Conservation (phyloP, 1,140 invertebrate genomes). For the Drosophila setifemur region DNA sequence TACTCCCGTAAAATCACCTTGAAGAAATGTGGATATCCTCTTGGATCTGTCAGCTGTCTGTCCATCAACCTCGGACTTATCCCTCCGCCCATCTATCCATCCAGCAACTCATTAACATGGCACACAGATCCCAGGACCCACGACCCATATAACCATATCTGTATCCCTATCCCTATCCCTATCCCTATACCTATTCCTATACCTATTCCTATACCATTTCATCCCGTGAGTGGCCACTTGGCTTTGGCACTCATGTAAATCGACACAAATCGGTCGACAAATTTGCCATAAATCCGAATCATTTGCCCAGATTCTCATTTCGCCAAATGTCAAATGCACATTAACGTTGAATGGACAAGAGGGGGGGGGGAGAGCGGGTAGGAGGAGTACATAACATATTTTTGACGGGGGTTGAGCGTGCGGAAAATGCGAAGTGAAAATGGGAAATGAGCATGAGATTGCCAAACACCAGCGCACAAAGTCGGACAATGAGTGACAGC, state of each 20-base stretch:
- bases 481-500: slow-evolving; percentile 28
- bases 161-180: not conserved
- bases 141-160: too few species aligned
- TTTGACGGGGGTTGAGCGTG: slow-evolving; percentile 58
- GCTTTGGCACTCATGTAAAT: slow-evolving; percentile 78
- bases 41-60: not conserved
- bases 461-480: slow-evolving; percentile 37
- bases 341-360: slow-evolving; percentile 57
- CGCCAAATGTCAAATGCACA: slow-evolving; percentile 76
- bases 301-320: slow-evolving; percentile 78
- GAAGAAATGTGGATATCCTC: not conserved
- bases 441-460: slow-evolving; percentile 48
- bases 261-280: slow-evolving; percentile 73
- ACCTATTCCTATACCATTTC: not conserved
- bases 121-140: not conserved
- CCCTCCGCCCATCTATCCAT: too few species aligned
- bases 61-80: not conserved
- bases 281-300: slow-evolving; percentile 78
- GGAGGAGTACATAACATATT: too few species aligned
- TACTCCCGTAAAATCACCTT: too few species aligned
- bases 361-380: too few species aligned
- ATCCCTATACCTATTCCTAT: not conserved
- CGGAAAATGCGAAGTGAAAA: slow-evolving; percentile 3
- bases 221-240: slow-evolving; percentile 68
- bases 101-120: slow-evolving; percentile 23